Conservation (phyloP, 2,797 vertebrate genomes). For the Myoxocephalus aenaeus region DNA sequence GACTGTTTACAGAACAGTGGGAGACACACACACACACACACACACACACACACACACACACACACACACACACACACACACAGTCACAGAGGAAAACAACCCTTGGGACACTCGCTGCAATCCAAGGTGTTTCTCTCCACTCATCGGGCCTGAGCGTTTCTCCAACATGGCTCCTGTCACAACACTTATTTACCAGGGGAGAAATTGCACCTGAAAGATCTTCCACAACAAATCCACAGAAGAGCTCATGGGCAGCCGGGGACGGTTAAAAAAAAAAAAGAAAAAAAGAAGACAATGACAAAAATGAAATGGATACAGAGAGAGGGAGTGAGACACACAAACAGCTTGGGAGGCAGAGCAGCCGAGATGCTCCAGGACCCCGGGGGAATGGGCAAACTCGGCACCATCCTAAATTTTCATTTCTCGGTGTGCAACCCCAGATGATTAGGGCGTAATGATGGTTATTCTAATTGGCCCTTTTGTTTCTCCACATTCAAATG, state of each 20-base stretch:
- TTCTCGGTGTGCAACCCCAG: constrained; percentile 79
- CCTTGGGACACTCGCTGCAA: constrained; percentile 29
- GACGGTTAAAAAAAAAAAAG: constrained; percentile 48
- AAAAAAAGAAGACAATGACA: not conserved
- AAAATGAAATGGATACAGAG: constrained; percentile 57
- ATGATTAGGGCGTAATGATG: constrained; percentile 79
- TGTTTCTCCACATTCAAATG: constrained; percentile 67
- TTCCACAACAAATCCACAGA: constrained; percentile 47
- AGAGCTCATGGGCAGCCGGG: constrained; percentile 54
- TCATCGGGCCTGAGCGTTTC: constrained; percentile 32
- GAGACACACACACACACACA: not conserved
- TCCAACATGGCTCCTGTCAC: constrained; percentile 64
- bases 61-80: constrained; percentile 8
- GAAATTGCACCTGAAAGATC: constrained; percentile 66
- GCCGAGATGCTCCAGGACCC: constrained; percentile 63
- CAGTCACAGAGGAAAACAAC: constrained; percentile 28
- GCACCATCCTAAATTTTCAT: constrained; percentile 79
- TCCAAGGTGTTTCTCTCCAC: constrained; percentile 31
- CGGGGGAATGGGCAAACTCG: constrained; percentile 63
- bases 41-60: not conserved
- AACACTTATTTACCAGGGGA: constrained; percentile 69
- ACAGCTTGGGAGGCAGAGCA: constrained; percentile 72
- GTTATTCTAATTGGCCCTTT: constrained; percentile 76
- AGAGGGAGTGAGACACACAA: constrained; percentile 54
- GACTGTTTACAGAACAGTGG: constrained; percentile 20